Evolutionary conservation across 2,113 vertebrate genomes (phyloP).

Genomic region (Smithornis capensis): DNA sequence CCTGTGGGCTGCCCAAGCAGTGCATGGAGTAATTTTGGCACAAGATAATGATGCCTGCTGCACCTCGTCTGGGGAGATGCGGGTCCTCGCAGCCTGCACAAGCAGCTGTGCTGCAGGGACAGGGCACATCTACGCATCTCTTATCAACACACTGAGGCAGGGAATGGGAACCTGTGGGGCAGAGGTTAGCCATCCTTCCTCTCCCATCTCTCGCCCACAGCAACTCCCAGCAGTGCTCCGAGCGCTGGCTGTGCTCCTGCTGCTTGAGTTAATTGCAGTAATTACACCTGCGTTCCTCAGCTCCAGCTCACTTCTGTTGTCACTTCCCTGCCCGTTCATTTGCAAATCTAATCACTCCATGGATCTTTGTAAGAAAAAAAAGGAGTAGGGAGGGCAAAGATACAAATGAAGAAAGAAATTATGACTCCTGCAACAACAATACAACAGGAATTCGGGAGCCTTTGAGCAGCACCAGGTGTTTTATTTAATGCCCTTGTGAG

Average conservation of each 20-base stretch:
- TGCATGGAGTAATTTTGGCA: not conserved
- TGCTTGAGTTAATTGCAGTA: conserved; percentile 82
- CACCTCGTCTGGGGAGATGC: not conserved
- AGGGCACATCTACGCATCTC: not conserved
- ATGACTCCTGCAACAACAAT: not conserved
- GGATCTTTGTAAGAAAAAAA: conserved; percentile 55
- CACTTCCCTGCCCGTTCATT: conserved; percentile 78
- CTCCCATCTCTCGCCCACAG: not conserved
- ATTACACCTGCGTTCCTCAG: conserved; percentile 77
- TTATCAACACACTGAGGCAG: accelerated
- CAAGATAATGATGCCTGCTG: accelerated
- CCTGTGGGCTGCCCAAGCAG: not conserved
- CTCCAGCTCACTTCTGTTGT: conserved; percentile 76
- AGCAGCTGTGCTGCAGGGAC: accelerated
- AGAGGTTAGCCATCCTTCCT: not conserved
- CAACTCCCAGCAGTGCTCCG: conserved; percentile 25
- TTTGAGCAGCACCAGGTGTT: not conserved
- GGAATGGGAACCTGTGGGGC: accelerated
- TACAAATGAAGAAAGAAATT: conserved; percentile 25
- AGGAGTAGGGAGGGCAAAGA: conserved; percentile 55
- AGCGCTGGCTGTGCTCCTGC: conserved; percentile 62
- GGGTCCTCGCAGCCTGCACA: not conserved
- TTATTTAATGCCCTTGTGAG: not conserved
- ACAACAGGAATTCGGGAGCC: not conserved
- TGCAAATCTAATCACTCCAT: conserved; percentile 77